Evolutionary conservation across 2,113 vertebrate species (phyloP), one percentile per base, ranked within the genome.

Genomic region (Bos javanicus): DNA sequence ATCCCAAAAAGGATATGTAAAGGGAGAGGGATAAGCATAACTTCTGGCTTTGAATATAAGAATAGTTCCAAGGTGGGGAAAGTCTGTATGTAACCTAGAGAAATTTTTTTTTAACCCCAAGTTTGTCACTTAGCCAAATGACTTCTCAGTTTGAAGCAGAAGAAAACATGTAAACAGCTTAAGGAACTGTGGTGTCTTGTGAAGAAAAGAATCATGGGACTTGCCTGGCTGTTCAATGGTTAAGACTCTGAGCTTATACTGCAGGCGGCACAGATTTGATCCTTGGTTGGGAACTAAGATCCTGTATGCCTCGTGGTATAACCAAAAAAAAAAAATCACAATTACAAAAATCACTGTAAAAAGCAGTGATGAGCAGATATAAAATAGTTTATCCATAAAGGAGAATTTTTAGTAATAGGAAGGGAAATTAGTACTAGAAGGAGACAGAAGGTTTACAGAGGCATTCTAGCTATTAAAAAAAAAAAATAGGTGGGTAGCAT

Each of bases 91-190:
- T 87, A 93, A 94, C 30, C n/a, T 36, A 54, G 71, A 76, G n/a
- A 86, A 56, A 60, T 67, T 13, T 33, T 64, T 64, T 90, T n/a
- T 85, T 80, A 21, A 62, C 14, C 17, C 30, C 36, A 23, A 25
- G 6, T 91, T n/a, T 85, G 36, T 0, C 80, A 46, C 46, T 56
- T 36, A 94, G 57, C 28, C 91, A 87, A 92, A n/a, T 86, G 52
- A 90, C 60, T 52, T 83, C 36, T 92, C 26, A 64, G 52, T 94
- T 95, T 91, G 36, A 97, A 97, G n/a, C 36, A 94, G 67, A 90
- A 93, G 64, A 48, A 90, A 90, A 80, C n/a, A 71, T 91, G 89
- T 97, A 28, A 90, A 92, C 62, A 80, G 30, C 43, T 67, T 81
- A 87, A 50, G n/a, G 39, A 95, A 62, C 46, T 56, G 23, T 86